Base-by-base conservation (phyloP, 2,797 vertebrate species). In the Tapirus indicus region DNA sequence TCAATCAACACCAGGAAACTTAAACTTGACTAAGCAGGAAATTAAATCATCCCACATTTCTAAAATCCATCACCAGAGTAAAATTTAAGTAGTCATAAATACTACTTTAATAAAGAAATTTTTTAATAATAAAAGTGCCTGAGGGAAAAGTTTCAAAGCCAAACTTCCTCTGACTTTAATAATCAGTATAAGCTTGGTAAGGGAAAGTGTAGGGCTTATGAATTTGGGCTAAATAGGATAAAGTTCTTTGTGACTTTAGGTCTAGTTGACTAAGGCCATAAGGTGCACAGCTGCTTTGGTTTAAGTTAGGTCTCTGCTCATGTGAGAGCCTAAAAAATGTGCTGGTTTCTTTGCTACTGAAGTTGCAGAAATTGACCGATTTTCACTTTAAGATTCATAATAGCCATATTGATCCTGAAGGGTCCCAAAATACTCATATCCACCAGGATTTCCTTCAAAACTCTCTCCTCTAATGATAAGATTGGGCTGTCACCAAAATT, bases 11-110 rank as follows among this genome's bases (percentile, higher is more conserved):
- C 32, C 64, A 94, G 29, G 82, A 91, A 93, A 44, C 38, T 96
- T 62, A 91, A 56, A 35, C 12, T 41, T 72, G 10, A 56, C 38
- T 94, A 94, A 94, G 38, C 2, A 88, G 58, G 32, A 96, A 69
- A 84, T n/a, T 82, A 91, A 92, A 77, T 60, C 32, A 84, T 58
- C n/a, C 62, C 35, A 80, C 13, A 86, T 84, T 88, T 41, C 87
- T 87, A 85, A 93, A 94, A 96, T 85, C 62, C 12, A 95, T 54
- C 17, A 82, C 47, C 12, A 86, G 21, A 89, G 35, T 49, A 88
- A 35, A 93, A 93, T 75, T 91, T 96, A 83, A 90, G 4, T 94
- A 88, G 25, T 91, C 38, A 92, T 52, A 93, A 89, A 18, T 32
- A 87, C 13, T 80, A 69, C 44, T 88, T 93, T 71, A 71, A 91